phyloP scores from a whole-genome alignment of 1,140 invertebrate species.

The Heliconius melpomene region DNA sequence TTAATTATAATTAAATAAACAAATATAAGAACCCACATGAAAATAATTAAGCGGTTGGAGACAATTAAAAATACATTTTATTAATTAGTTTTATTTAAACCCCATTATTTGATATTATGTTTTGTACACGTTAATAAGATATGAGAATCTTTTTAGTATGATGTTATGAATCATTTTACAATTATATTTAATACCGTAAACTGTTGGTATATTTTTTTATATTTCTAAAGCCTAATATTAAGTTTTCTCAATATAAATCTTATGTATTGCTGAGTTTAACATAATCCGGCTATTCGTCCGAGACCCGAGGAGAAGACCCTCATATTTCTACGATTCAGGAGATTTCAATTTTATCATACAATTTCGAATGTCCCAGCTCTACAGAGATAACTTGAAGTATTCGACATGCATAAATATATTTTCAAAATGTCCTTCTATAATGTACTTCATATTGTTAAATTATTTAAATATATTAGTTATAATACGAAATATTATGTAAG shows the following conservation, averaged over 20 bases:
- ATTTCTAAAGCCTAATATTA: neutral
- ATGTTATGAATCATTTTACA: too few species aligned
- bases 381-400: slow-evolving; percentile 21
- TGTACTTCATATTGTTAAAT: neutral
- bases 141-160: too few species aligned
- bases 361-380: slow-evolving; percentile 34
- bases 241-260: slow-evolving; percentile 1
- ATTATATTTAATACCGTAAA: neutral
- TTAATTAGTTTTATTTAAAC: neutral
- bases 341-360: slow-evolving; percentile 52
- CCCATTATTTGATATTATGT: neutral
- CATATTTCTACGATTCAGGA: slow-evolving; percentile 48
- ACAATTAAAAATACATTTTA: slow-evolving; percentile 10
- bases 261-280: slow-evolving; percentile 43
- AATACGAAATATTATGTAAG: neutral
- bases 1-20: slow-evolving; percentile 26
- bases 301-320: slow-evolving; percentile 40
- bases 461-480: neutral
- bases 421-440: neutral
- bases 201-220: neutral
- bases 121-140: too few species aligned
- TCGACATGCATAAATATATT: neutral
- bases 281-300: slow-evolving; percentile 60
- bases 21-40: slow-evolving; percentile 28
- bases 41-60: slow-evolving; percentile 1